Percentiles rank a stretch among this genome's conserved stretches.
phyloP scores from a whole-genome alignment of 2,888 invertebrate genomes.

The Drosophila infuscata region DNA sequence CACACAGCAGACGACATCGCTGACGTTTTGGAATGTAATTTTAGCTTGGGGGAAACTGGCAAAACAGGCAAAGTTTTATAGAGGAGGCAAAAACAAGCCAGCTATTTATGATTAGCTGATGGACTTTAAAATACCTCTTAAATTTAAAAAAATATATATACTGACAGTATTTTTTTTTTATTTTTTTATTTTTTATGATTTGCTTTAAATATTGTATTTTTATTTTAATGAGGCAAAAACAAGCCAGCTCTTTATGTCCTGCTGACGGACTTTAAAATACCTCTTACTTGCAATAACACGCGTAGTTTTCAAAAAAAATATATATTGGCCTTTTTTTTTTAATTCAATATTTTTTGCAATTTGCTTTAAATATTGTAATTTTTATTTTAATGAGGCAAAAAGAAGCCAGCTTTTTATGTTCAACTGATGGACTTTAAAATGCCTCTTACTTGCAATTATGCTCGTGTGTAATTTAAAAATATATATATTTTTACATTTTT shows the following conservation, averaged over 20 bases:
- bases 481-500: no score
- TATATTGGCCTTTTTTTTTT: no score
- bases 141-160: no score
- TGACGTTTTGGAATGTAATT: conserved; percentile 79
- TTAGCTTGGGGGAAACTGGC: conserved; percentile 64
- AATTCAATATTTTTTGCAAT: neutral
- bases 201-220: no score
- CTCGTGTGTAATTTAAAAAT: no score
- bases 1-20: conserved; percentile 60
- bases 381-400: no score
- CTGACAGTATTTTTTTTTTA: neutral
- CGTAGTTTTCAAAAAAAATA: no score
- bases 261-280: conserved; percentile 12
- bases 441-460: no score
- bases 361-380: no score
- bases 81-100: conserved; percentile 35
- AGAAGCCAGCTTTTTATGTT: no score
- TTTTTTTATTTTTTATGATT: neutral
- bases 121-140: conserved; percentile 13
- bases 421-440: no score
- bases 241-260: no score
- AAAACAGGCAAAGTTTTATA: conserved; percentile 68
- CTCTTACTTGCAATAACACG: neutral
- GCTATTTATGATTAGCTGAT: neutral
- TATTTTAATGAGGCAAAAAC: conserved; percentile 4